Evolutionary conservation across 2,797 vertebrate species (phyloP), one percentile per base, ranked within the genome.

Genomic region (Scleropages formosus): DNA sequence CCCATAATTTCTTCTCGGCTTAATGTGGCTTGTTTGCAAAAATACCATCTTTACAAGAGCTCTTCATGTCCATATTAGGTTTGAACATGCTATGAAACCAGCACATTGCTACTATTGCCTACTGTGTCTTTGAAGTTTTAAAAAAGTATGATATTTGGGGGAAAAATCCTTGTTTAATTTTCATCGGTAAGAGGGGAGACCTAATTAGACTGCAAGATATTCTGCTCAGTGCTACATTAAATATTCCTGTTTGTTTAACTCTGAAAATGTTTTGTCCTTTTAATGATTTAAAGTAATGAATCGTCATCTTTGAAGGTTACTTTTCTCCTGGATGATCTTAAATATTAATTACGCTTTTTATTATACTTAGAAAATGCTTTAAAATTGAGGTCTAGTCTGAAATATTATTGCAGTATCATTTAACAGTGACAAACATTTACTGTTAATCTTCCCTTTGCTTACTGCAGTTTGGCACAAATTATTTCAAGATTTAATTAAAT

Each of bases 51-150:
- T 82, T 77, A 87, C 85, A 84, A 79, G 87, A 85, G 86, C 88
- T 85, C 84, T 89, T 86, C 80, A 85, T 92, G 89, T 88, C 92
- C 92, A 91, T 92, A 92, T 93, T 87, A 86, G 91, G 92, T 80
- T 84, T 85, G 87, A 85, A 87, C 81, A 70, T 66, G 85, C 77
- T 73, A 77, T 75, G 51, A 78, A 71, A 58, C 46, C 27, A 76
- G 27, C 63, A 75, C 79, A 65, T 67, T 75, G 79, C 81, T 79
- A 78, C 77, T 82, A 75, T 85, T 60, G 64, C 82, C 72, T 75
- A 78, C 68, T 79, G 75, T 86, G 79, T 79, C 70, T 66, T 75
- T 56, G 46, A 75, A 53, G 10, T 67, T 67, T 11, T 49, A 46
- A 39, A 60, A 39, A n/a, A 16, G 18, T 31, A 24, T 16, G 15